Base-by-base conservation (phyloP, 1,140 invertebrate species). In the Heliothis subflexa region DNA sequence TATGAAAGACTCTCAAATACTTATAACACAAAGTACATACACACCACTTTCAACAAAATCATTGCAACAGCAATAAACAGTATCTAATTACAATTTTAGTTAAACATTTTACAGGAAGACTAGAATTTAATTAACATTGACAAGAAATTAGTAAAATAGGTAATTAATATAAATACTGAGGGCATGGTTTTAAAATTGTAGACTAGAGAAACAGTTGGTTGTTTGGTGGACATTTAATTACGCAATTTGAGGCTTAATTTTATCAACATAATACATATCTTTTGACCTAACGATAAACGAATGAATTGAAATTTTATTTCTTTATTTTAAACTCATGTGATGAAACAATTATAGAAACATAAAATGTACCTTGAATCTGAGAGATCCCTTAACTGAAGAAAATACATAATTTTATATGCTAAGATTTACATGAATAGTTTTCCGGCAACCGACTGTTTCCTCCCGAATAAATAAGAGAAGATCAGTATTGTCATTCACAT, bases 401-500 rank as follows among this genome's bases (percentile, higher is more conserved):
- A 33, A 33, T 33, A 28, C 28, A 1, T 28, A 28, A 4, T 1
- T 28, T 2, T 28, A 28, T 28, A 1, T 28, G 4, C 28, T 28
- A 7, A 33, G 7, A 33, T 5, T 33, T 5, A 33, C 33, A 28
- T 28, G 7, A 33, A 33, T 33, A 33, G 33, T 33, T 33, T 3
- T 33, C 11, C 57, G 25, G 49, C 57, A 28, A 75, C 49, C 25
- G 52, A 75, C 57, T 75, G 73, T 64, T 75, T 75, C 47, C 14
- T 18, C 45, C 47, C 18, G 25, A 21, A 57, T 45, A 75, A 40
- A 50, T 16, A 7, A 62, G 25, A 40, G 33, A 61, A 21, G 33
- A 75, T 84, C 85, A 88, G 89, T 88, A 88, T 88, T 88, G 89
- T 88, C 85, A 85, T 84, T 83, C 82, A 82, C 81, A 77, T 81